Percentiles rank a stretch among this genome's conserved stretches.
Conservation (phyloP, 2,113 vertebrate genomes). For the Coturnix japonica region DNA sequence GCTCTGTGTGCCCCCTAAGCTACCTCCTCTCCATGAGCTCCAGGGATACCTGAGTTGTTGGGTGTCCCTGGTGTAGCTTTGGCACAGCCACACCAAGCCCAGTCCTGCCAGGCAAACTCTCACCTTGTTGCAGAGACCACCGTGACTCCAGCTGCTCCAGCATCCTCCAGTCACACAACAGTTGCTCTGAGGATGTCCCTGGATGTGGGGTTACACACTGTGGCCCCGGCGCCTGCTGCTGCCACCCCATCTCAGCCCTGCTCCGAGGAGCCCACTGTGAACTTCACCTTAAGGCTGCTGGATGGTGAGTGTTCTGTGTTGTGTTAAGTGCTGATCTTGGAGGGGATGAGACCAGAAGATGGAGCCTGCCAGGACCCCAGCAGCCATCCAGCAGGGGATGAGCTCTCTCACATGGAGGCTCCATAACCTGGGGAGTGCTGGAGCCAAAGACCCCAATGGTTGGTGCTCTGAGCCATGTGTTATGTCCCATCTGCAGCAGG, state of each 20-base stretch:
- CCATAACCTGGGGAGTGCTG: neutral
- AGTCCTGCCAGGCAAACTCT: neutral
- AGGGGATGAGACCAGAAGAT: neutral
- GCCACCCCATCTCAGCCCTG: accelerated
- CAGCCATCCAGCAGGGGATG: neutral
- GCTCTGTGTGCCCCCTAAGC: neutral
- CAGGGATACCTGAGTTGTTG: neutral
- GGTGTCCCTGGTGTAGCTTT: neutral
- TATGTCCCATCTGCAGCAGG: neutral
- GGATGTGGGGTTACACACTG: neutral
- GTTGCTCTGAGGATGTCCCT: neutral
- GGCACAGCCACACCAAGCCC: accelerated
- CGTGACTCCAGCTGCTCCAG: neutral
- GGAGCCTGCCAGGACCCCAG: neutral
- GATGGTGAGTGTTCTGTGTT: slow-evolving; percentile 5
- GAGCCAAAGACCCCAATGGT: neutral
- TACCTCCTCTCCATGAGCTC: accelerated
- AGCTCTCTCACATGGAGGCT: neutral
- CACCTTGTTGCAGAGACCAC: neutral
- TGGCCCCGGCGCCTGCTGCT: neutral
- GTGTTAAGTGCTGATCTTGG: accelerated
- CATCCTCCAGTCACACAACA: accelerated
- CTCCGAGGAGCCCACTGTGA: neutral
- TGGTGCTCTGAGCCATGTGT: neutral
- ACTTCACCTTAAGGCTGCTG: slow-evolving; percentile 43